A percentile compares a stretch with the other conserved stretches of the same genome.
Conservation (phyloP, 2,113 vertebrate species). For the Polypterus bichir region DNA sequence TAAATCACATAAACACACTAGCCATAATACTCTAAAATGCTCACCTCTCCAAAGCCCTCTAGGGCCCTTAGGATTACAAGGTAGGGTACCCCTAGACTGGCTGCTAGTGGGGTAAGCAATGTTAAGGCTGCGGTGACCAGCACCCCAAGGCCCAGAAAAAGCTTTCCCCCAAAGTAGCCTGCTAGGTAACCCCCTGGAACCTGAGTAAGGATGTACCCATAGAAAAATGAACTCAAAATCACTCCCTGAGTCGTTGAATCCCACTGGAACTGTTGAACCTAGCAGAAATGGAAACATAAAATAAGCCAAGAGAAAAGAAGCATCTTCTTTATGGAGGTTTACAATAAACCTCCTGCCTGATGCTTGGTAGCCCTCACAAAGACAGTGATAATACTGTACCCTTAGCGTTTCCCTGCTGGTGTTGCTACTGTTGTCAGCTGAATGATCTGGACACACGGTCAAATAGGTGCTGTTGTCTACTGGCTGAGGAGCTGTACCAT, state of each 20-base stretch:
- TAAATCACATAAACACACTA: background rate
- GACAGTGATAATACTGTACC: slow-evolving; percentile 25
- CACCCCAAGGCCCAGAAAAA: slow-evolving; percentile 58
- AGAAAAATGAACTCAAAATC: slow-evolving; percentile 66
- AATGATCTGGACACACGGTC: slow-evolving; percentile 31
- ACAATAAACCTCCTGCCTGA: too few relatives aligned
- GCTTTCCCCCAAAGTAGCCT: slow-evolving; percentile 50
- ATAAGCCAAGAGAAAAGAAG: too few relatives aligned
- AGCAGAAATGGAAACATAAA: background rate
- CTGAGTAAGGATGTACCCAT: slow-evolving; percentile 65
- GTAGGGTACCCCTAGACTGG: slow-evolving; percentile 41
- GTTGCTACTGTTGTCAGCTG: slow-evolving; percentile 20
- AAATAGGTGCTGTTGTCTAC: slow-evolving; percentile 20
- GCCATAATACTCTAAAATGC: background rate
- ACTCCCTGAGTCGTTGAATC: slow-evolving; percentile 49
- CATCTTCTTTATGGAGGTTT: too few relatives aligned
- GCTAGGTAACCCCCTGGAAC: slow-evolving; percentile 66
- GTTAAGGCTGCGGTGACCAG: slow-evolving; percentile 55
- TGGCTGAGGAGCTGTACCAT: slow-evolving; percentile 25
- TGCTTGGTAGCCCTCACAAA: too few relatives aligned
- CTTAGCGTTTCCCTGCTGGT: slow-evolving; percentile 24
- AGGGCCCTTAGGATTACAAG: slow-evolving; percentile 45
- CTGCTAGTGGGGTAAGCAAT: slow-evolving; percentile 55
- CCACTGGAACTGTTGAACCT: slow-evolving; percentile 45
- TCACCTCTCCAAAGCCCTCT: slow-evolving; percentile 56